A percentile compares a stretch with the other conserved stretches of the same genome.
Conservation (phyloP, 2,888 invertebrate genomes). For the Parnassius glacialis region DNA sequence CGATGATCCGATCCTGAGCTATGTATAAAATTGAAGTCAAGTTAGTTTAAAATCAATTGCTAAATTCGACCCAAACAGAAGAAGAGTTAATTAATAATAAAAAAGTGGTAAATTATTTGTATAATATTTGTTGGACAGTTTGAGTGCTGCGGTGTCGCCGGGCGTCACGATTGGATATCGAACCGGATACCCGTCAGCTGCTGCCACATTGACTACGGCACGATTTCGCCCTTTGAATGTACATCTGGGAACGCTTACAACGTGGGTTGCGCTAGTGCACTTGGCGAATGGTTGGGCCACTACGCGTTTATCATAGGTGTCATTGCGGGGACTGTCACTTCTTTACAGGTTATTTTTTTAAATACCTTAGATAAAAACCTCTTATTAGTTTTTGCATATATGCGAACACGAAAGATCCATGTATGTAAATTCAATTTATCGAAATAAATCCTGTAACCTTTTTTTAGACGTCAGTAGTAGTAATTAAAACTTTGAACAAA, state of each 20-base stretch:
- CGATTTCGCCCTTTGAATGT: conserved; percentile 70
- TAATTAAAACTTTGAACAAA: too few species aligned
- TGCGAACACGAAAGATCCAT: too few species aligned
- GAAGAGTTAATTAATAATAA: too few species aligned
- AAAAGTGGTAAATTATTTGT: too few species aligned
- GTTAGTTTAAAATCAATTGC: too few species aligned
- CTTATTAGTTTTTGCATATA: background rate
- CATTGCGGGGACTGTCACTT: conserved; percentile 46
- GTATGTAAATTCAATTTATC: too few species aligned
- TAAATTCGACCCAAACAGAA: too few species aligned
- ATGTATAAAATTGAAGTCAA: too few species aligned
- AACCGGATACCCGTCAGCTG: conserved; percentile 82
- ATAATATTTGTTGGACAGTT: conserved; percentile 61
- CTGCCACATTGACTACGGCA: conserved; percentile 75
- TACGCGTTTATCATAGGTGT: conserved; percentile 54
- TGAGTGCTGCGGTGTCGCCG: conserved; percentile 83
- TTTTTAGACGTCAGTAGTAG: too few species aligned
- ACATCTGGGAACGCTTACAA: conserved; percentile 44
- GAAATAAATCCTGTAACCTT: too few species aligned
- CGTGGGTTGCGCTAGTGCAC: conserved; percentile 75
- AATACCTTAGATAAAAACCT: background rate
- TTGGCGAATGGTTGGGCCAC: conserved; percentile 74
- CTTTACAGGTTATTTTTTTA: conserved; percentile 53
- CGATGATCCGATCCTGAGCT: too few species aligned
- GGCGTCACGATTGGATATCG: conserved; percentile 76